Evolutionary conservation across 2,113 vertebrate species (phyloP), one percentile per base, ranked within the genome.

Genomic region (Centrocercus urophasianus): DNA sequence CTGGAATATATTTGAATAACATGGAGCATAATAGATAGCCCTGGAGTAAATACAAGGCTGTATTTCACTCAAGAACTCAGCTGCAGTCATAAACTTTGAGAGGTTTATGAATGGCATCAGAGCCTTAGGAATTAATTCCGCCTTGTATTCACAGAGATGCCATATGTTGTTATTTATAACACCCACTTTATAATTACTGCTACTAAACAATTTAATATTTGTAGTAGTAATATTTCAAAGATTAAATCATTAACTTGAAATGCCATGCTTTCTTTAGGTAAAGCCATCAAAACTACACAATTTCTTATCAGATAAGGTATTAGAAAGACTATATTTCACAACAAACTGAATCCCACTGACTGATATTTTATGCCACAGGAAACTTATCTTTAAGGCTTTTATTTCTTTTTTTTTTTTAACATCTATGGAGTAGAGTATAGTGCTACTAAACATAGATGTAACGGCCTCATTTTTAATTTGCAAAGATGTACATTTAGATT

Each of bases 21-120:
- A 70, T 16, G 38, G 64, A 86, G 48, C 60, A 85, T 96, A 96
- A 96, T 75, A 96, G 40, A 93, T 95, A 88, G 86, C 90, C 89
- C 89, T 93, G 80, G 91, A 93, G 92, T 89, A 93, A 96, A 93
- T 64, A 89, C 19, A 83, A 90, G 52, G 89, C 77, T 93, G 74
- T 96, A 96, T 96, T 97, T 97, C 93, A 95, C 85, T 96, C 89
- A 87, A 90, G 79, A 95, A 43, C 65, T 97, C 96, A 93, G 93
- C 79, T 96, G 94, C 87, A 96, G 87, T 91, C 93, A 88, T 95
- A 96, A 96, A 96, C 20, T 57, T 11, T 87, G 94, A 96, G 90
- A 93, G 91, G 60, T 93, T 96, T 97, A 93, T 92, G 89, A 96
- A 95, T 76, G 92, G 77, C 83, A 95, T 83, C 6, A 25, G 42